These are phyloP conservation scores for Halcyon smyrnensis DNA, from an alignment of 2,797 vertebrate species.

Conservation along the genomic window DNA sequence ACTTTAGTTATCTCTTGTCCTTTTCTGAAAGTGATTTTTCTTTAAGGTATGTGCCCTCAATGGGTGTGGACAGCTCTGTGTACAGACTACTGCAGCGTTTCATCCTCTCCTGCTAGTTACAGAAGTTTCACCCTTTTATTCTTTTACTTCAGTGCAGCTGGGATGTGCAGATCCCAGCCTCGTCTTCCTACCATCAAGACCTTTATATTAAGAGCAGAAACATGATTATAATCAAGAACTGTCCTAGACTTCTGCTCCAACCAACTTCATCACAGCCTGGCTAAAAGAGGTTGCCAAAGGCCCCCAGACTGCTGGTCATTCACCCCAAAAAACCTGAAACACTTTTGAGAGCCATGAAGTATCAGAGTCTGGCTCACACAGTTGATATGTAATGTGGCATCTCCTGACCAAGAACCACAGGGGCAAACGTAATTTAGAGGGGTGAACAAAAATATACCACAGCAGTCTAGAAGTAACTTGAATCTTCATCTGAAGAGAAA, in stretches of 20 bases:
- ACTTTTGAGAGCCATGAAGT: neutral
- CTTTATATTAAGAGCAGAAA: neutral
- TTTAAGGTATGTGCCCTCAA: neutral
- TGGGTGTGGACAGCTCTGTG: rapidly evolving
- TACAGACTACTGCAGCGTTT: neutral
- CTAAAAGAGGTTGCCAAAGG: neutral
- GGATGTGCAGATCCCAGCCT: neutral
- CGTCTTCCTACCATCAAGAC: neutral
- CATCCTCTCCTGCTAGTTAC: neutral
- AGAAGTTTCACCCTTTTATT: neutral
- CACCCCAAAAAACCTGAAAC: neutral
- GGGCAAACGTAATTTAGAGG: neutral
- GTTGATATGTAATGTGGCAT: neutral
- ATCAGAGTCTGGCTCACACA: neutral
- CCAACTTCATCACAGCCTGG: neutral
- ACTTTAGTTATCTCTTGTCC: neutral
- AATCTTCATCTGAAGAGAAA: neutral
- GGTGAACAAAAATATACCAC: neutral
- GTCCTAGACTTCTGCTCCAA: neutral
- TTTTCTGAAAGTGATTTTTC: neutral
- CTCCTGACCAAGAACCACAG: neutral
- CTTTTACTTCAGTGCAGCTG: neutral
- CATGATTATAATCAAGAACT: neutral
- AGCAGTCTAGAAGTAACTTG: neutral
- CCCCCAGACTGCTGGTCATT: neutral